These are phyloP conservation scores for Catonia carolina DNA, from an alignment of 2,888 invertebrate species.

Conservation along the genomic window DNA sequence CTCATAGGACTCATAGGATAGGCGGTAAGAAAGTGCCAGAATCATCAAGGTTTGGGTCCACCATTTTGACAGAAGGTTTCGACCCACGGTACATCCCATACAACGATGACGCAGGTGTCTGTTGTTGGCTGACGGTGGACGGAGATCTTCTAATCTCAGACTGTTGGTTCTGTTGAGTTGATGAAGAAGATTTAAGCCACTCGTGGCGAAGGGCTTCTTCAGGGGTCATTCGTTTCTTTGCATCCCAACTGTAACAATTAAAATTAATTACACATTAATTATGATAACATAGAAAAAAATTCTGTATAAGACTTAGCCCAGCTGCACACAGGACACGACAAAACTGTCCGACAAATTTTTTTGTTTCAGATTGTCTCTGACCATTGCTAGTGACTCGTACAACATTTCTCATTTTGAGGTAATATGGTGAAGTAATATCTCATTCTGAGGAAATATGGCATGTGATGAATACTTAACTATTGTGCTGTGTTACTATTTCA, in stretches of 20 bases:
- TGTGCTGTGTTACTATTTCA: too few relatives aligned
- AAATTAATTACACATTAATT: not conserved
- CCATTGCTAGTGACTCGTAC: too few relatives aligned
- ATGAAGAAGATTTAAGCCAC: conserved; percentile 62
- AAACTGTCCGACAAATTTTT: not conserved
- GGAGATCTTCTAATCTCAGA: conserved; percentile 39
- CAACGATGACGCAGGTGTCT: conserved; percentile 34
- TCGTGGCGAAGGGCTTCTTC: conserved; percentile 86
- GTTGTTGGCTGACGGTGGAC: conserved; percentile 47
- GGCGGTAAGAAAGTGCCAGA: conserved; percentile 58
- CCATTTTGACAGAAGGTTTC: conserved; percentile 33
- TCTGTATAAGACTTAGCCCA: not conserved
- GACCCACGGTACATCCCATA: conserved; percentile 44
- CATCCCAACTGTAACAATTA: conserved; percentile 70
- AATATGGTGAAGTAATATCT: too few relatives aligned
- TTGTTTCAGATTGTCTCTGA: too few relatives aligned
- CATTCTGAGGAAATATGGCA: too few relatives aligned
- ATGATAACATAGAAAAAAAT: not conserved
- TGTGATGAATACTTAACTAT: too few relatives aligned
- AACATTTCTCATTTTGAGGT: too few relatives aligned
- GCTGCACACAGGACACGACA: too few relatives aligned
- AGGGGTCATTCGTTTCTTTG: conserved; percentile 82
- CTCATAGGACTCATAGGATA: conserved; percentile 54
- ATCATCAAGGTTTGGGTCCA: conserved; percentile 49
- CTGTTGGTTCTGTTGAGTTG: conserved; percentile 35